Conservation (phyloP, 2,888 invertebrate species). For the Clunio marinus region DNA sequence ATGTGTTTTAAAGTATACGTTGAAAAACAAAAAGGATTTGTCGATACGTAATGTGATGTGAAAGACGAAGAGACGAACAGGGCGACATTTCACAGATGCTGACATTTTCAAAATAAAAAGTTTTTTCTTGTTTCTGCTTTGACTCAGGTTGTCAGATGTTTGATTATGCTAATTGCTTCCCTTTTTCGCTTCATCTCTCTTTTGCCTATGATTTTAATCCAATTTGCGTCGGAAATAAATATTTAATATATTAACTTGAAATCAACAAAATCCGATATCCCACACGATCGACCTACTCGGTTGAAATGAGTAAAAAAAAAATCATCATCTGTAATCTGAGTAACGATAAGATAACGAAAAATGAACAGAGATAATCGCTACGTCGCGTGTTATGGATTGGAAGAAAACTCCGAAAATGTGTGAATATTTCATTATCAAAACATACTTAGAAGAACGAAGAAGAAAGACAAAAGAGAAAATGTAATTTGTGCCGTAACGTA, state of each 20-base stretch:
- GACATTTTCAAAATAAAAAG: conserved; percentile 8
- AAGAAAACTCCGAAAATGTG: no score
- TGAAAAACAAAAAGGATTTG: conserved; percentile 31
- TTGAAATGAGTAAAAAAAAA: background rate
- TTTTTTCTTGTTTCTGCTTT: background rate
- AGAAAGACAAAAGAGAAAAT: conserved; percentile 3
- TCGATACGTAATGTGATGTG: background rate
- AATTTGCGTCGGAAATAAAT: background rate
- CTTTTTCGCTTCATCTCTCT: background rate
- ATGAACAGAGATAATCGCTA: background rate
- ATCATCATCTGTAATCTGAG: background rate
- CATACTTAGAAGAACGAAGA: no score
- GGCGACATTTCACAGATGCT: conserved; percentile 2
- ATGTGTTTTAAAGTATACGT: background rate
- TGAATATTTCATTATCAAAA: no score
- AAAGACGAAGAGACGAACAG: background rate
- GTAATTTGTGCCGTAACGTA: background rate
- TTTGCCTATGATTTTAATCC: conserved; percentile 19
- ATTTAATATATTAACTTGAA: no score
- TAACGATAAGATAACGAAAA: background rate
- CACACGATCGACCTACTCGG: background rate
- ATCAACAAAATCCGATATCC: background rate
- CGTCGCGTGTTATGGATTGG: no score
- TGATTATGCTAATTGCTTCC: conserved; percentile 8
- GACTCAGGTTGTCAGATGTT: conserved; percentile 10